phyloP scores from a whole-genome alignment of 1,140 invertebrate species.

The Drosophila sucinea region DNA sequence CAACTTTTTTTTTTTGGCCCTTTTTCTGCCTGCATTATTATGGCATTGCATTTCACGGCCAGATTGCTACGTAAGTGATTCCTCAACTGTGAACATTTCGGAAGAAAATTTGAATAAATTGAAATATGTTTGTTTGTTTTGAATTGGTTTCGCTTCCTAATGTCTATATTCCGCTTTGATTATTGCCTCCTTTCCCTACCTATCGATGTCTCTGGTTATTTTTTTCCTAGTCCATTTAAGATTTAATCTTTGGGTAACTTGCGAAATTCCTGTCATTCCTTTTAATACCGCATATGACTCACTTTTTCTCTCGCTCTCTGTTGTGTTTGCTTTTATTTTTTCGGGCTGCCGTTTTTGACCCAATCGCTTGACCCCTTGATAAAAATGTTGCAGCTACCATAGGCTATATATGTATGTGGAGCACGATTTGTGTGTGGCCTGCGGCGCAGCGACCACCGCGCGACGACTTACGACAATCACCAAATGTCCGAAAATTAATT shows the following conservation, averaged over 20 bases:
- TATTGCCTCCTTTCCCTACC: neutral
- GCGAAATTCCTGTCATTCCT: neutral
- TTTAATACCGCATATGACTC: slow-evolving; percentile 25
- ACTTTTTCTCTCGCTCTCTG: slow-evolving; percentile 46
- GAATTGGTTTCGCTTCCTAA: no score
- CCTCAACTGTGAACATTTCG: slow-evolving; percentile 33
- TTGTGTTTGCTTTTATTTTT: slow-evolving; percentile 12
- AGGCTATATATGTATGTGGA: slow-evolving; percentile 32
- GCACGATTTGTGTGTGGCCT: slow-evolving; percentile 47
- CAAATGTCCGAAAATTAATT: slow-evolving; percentile 30
- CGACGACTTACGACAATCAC: slow-evolving; percentile 24
- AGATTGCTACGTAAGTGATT: slow-evolving; percentile 47
- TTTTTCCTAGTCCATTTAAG: neutral
- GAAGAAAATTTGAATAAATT: slow-evolving; percentile 24
- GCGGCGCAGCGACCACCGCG: neutral
- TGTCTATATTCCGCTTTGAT: neutral
- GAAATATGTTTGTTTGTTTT: no score
- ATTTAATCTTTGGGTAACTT: neutral
- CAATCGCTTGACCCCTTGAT: slow-evolving; percentile 36
- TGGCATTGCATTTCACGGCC: slow-evolving; percentile 68
- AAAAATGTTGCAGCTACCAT: slow-evolving; percentile 20
- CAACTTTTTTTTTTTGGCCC: neutral
- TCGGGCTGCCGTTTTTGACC: slow-evolving; percentile 37
- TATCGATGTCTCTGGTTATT: neutral
- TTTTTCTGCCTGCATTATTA: slow-evolving; percentile 53